Base-by-base conservation (phyloP, 1,140 invertebrate genomes). In the Lepidurus apus region DNA sequence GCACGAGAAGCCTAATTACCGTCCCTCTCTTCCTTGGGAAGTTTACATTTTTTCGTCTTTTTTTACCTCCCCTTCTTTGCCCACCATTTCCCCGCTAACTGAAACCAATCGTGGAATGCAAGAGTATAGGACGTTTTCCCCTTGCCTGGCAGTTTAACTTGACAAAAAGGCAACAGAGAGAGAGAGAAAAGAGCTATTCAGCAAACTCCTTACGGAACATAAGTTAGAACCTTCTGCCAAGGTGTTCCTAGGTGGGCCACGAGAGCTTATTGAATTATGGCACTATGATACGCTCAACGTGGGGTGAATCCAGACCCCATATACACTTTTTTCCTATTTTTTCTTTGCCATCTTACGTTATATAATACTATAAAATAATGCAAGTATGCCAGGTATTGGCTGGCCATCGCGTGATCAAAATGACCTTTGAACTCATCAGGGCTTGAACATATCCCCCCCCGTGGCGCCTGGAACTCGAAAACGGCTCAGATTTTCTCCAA, bases 241-340 rank as follows among this genome's bases (percentile, higher is more conserved):
- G 53, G 53, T 65, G 21, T 65, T 65, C 53, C 53, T 65, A 65
- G 53, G 53, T 65, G 53, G 53, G 17, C 53, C 53, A 65, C 53
- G 53, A 65, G 3, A 65, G 53, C 53, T 65, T 65, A 65, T 65
- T 65, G 53, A 65, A 21, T 65, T 65, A 65, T 65, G 53, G 53
- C 53, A 65, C 53, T 65, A 65, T 65, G 53, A 65, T 65, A 65
- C 53, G 53, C 53, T 65, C 53, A 65, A 65, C 53, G 53, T 65
- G 53, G 53, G 53, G 53, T 65, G 53, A 65, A 65, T 65, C 21
- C 9, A 65, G 53, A 65, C 53, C 53, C 53, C 45, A 13, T 65
- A 65, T 65, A 65, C 53, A 65, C 34, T 34, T 34, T 34, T 34
- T 34, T 34, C 34, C 0, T 34, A 34, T 34, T 34, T 65, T 65